Conservation (phyloP, 2,888 invertebrate species). For the Drosophila meridionalis region DNA sequence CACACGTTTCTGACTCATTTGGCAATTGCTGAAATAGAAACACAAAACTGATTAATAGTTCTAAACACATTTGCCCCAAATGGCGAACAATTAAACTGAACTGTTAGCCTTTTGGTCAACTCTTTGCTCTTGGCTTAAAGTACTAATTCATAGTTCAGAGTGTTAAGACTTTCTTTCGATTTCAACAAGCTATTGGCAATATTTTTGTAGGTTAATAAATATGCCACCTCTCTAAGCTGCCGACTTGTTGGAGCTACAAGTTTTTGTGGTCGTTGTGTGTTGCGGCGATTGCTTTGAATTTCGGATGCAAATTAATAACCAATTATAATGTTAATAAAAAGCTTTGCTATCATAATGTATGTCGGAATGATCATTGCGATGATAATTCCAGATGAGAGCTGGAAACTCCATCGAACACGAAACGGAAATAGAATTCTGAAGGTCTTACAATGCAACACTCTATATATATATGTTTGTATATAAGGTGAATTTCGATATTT, state of each 20-base stretch:
- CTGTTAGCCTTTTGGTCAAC: constrained; percentile 39
- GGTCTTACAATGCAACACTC: constrained; percentile 47
- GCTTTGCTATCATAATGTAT: constrained; percentile 29
- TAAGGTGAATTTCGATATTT: background rate
- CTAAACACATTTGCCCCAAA: constrained; percentile 6
- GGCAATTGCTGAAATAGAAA: constrained; percentile 5
- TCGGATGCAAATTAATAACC: constrained; percentile 74
- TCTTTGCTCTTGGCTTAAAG: constrained; percentile 29
- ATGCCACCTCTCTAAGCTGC: constrained; percentile 25
- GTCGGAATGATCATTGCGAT: constrained; percentile 24
- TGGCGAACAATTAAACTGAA: constrained; percentile 21
- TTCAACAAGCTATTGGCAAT: constrained; percentile 16
- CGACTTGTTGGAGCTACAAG: constrained; percentile 8
- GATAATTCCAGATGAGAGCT: constrained; percentile 21
- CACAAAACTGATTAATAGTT: constrained; percentile 33
- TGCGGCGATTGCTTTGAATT: constrained; percentile 66
- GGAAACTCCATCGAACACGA: constrained; percentile 20
- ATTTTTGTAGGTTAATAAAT: constrained; percentile 20
- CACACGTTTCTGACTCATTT: constrained; percentile 45
- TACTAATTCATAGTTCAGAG: constrained; percentile 26
- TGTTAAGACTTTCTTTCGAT: constrained; percentile 63
- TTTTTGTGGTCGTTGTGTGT: constrained; percentile 25
- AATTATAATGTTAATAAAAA: constrained; percentile 70
- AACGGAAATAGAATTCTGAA: constrained; percentile 72
- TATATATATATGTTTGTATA: background rate